Evolutionary conservation across 1,140 invertebrate genomes (phyloP), one percentile per base, ranked within the genome.

Genomic region (Pseudomyrmex gracilis): DNA sequence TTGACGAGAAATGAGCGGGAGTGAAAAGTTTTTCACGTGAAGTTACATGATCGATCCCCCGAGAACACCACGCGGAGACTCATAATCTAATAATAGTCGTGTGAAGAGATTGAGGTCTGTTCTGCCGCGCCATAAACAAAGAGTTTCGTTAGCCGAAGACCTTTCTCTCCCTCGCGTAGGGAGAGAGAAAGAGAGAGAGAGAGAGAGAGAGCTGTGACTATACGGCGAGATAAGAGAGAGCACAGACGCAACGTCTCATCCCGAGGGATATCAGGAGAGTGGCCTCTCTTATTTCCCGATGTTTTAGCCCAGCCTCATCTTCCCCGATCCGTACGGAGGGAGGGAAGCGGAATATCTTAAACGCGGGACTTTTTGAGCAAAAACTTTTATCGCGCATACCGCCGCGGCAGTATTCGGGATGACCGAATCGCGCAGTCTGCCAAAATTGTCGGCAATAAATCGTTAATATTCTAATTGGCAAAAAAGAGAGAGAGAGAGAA

Each of bases 281-380:
- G 89, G 90, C 85, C 83, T 87, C 77, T 85, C 86, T 84, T 84
- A 82, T 84, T 34, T 89, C 88, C 66, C 82, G 84, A 85, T 87
- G 85, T 86, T 91, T 89, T 82, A 90, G 87, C 90, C 90, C 87
- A 89, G 91, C 89, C 92, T 90, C 77, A 83, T 85, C 88, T 90
- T 87, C 5, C 34, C 34, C 34, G 34, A 34, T 34, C 5, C 34
- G 34, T 34, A 7, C 34, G 34, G 34, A n/a, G 34, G 34, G 34
- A 90, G 90, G 90, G n/a, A n/a, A n/a, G 88, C 43, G 85, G 91
- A 94, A 94, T 93, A 93, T 93, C 92, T 93, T 92, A 92, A 92
- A 92, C 90, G 90, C 87, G 66, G 80, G 86, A 90, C 89, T 92
- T 93, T 93, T 91, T 91, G 90, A 92, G 90, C 86, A 86, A 91